A percentile compares a stretch with the other conserved stretches of the same genome.
Evolutionary conservation across 2,797 vertebrate genomes (phyloP).

Genomic region (Epinephelus malabaricus): DNA sequence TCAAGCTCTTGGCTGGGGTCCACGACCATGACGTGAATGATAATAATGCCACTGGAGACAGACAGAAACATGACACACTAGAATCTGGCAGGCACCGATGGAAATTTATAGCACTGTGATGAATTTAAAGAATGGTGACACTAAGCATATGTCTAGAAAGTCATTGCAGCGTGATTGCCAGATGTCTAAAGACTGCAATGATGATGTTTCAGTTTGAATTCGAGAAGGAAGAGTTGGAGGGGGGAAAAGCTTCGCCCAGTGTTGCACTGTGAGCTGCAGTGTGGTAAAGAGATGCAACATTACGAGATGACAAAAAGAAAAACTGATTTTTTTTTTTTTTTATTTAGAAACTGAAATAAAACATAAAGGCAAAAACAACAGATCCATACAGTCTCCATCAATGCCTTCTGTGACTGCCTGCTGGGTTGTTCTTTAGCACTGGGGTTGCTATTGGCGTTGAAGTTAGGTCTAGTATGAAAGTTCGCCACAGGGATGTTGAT

Average conservation of each 20-base stretch:
- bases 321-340: not conserved
- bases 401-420: too few species aligned
- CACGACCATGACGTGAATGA: conserved; percentile 70
- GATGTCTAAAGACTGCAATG: conserved; percentile 20
- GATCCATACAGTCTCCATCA: too few species aligned
- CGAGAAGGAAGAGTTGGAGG: not conserved
- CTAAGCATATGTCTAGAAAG: conserved; percentile 34
- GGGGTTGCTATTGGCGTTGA: too few species aligned
- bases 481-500: too few species aligned
- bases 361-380: too few species aligned
- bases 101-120: conserved; percentile 38
- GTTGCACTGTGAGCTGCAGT: too few species aligned
- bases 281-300: too few species aligned
- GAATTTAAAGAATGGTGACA: conserved; percentile 31
- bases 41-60: conserved; percentile 63
- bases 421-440: too few species aligned
- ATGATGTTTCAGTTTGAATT: conserved; percentile 18
- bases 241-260: too few species aligned
- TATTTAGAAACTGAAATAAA: too few species aligned
- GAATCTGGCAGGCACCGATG: conserved; percentile 28
- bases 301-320: not conserved
- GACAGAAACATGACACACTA: conserved; percentile 43
- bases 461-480: too few species aligned
- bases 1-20: conserved; percentile 68
- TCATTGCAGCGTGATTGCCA: conserved; percentile 24